These are phyloP conservation scores for Athene cunicularia DNA, from an alignment of 2,113 vertebrate genomes.

Conservation along the genomic window DNA sequence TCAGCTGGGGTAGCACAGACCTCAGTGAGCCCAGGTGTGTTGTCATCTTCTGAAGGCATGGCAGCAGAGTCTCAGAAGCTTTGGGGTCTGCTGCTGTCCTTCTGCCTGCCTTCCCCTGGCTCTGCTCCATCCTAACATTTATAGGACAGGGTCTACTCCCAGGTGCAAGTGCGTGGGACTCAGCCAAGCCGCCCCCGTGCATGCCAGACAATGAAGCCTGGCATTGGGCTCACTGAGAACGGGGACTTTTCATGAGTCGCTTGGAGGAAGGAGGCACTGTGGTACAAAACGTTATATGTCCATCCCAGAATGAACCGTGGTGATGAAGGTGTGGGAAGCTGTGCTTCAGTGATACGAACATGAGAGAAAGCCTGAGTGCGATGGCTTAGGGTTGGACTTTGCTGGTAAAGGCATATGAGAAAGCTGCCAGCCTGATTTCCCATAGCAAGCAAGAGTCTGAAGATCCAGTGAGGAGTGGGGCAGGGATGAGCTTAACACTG, in stretches of 20 bases:
- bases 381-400: not conserved
- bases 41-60: not conserved
- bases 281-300: not conserved
- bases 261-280: not conserved
- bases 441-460: not conserved
- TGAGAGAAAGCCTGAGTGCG: not conserved
- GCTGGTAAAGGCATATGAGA: not conserved
- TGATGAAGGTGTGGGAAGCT: not conserved
- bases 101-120: not conserved
- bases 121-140: not conserved
- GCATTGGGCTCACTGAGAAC: accelerated
- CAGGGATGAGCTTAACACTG: not conserved
- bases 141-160: not conserved
- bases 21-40: not conserved
- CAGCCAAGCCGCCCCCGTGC: not conserved
- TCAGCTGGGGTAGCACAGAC: accelerated
- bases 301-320: not conserved
- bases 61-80: not conserved
- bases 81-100: not conserved
- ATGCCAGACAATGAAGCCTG: accelerated
- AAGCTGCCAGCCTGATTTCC: not conserved
- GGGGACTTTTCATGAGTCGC: accelerated
- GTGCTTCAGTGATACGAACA: accelerated
- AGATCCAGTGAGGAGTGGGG: not conserved
- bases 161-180: accelerated